Evolutionary conservation across 2,888 invertebrate genomes (phyloP).

Genomic region (Eupithecia dodoneata): DNA sequence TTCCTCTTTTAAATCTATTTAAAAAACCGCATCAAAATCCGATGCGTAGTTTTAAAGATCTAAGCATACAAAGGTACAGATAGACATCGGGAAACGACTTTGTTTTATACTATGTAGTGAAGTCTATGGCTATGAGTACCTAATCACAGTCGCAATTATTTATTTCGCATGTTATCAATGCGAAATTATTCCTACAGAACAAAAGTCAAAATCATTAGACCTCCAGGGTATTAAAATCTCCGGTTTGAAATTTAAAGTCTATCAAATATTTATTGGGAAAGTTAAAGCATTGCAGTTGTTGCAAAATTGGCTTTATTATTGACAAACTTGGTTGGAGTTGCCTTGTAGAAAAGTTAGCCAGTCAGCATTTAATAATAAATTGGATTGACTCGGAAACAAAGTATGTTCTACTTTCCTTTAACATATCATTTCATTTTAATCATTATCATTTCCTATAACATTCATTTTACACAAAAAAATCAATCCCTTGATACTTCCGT

Average conservation of each 20-base stretch:
- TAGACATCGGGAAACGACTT: too few species aligned
- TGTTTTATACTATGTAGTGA: too few species aligned
- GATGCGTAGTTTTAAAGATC: too few species aligned
- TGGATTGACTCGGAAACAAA: conserved; percentile 1
- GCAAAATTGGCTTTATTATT: conserved; percentile 22
- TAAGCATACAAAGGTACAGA: too few species aligned
- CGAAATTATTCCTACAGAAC: background rate
- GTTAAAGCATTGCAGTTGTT: conserved; percentile 24
- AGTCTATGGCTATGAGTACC: too few species aligned
- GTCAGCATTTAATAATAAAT: conserved; percentile 1
- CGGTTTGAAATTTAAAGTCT: conserved; percentile 22
- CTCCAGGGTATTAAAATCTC: background rate
- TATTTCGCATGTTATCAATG: background rate
- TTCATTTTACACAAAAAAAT: too few species aligned
- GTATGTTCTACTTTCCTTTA: background rate
- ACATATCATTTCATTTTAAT: background rate
- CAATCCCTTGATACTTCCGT: too few species aligned
- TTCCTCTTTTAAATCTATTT: too few species aligned
- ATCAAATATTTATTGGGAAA: conserved; percentile 22
- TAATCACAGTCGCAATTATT: too few species aligned
- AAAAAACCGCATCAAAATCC: too few species aligned
- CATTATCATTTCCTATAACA: too few species aligned
- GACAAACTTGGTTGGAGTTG: conserved; percentile 1
- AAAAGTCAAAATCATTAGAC: background rate
- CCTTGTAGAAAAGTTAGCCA: background rate